These are phyloP conservation scores for Cephus cinctus DNA, from an alignment of 1,140 invertebrate species.

Conservation along the genomic window DNA sequence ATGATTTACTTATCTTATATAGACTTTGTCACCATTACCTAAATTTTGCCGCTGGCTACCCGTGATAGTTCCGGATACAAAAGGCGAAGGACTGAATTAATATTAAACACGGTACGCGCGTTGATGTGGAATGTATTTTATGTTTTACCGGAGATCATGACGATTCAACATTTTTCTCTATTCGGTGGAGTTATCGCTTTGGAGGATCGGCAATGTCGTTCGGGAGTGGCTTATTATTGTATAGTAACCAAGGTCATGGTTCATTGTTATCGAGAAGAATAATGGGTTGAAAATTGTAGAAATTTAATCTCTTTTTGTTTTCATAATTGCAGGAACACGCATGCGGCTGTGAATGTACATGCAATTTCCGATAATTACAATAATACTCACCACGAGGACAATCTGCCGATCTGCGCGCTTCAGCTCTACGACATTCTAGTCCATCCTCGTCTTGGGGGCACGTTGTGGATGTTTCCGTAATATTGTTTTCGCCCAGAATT, in stretches of 20 bases:
- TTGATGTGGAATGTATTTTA: too few species aligned
- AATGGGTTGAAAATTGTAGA: constrained; percentile 23
- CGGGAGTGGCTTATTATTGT: constrained; percentile 44
- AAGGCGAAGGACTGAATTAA: too few species aligned
- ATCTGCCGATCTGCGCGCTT: constrained; percentile 52
- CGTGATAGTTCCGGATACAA: too few species aligned
- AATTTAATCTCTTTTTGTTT: constrained; percentile 16
- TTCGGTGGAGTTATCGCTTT: too few species aligned
- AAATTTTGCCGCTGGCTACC: too few species aligned
- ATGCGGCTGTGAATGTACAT: too few species aligned
- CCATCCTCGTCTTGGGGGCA: constrained; percentile 54
- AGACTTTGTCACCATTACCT: too few species aligned
- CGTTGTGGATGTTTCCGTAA: constrained; percentile 36
- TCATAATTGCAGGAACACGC: too few species aligned
- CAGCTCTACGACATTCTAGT: constrained; percentile 50
- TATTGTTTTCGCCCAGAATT: constrained; percentile 49
- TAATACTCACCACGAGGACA: constrained; percentile 48
- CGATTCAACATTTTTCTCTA: too few species aligned
- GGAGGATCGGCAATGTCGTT: constrained; percentile 24
- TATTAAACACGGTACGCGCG: too few species aligned
- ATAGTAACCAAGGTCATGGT: constrained; percentile 28
- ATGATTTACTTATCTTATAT: too few species aligned
- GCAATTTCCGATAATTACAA: background rate
- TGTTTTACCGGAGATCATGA: too few species aligned
- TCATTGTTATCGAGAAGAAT: constrained; percentile 21